Evolutionary conservation across 2,113 vertebrate species (phyloP).

Genomic region (Pitta sordida): DNA sequence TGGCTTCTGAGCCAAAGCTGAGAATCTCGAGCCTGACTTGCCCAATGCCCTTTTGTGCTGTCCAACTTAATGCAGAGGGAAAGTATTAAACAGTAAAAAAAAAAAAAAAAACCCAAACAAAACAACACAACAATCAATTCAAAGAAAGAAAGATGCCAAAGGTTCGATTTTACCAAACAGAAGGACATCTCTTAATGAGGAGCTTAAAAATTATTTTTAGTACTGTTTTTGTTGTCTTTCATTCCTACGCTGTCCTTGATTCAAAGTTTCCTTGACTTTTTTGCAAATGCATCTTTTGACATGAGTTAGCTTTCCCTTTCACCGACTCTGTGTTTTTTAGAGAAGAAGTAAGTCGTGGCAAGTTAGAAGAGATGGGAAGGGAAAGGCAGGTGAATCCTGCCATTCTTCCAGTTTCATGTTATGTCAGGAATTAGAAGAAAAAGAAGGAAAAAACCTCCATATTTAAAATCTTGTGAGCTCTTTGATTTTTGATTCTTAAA

Average conservation of each 20-base stretch:
- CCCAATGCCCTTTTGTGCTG: not conserved
- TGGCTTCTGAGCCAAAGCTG: conserved; percentile 7
- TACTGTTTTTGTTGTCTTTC: not conserved
- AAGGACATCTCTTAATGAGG: not conserved
- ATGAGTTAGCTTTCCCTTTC: not conserved
- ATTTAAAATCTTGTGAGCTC: not conserved
- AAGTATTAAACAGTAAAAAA: not conserved
- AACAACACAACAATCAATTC: not conserved
- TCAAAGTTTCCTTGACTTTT: not conserved
- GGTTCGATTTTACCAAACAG: not conserved
- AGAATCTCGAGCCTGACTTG: not conserved
- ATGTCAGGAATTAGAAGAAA: not conserved
- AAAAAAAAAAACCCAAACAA: not conserved
- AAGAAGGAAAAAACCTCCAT: not conserved
- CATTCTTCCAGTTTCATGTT: too few species aligned
- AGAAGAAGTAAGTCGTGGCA: not conserved
- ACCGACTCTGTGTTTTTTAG: not conserved
- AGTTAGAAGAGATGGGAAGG: not conserved
- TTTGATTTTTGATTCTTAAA: not conserved
- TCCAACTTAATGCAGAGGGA: not conserved
- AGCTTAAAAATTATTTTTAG: not conserved
- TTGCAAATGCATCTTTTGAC: not conserved
- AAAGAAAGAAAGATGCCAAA: not conserved
- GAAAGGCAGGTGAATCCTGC: not conserved
- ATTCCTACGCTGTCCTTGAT: not conserved